Base-by-base conservation (phyloP, 2,113 vertebrate species). In the Heloderma charlesbogerti region DNA sequence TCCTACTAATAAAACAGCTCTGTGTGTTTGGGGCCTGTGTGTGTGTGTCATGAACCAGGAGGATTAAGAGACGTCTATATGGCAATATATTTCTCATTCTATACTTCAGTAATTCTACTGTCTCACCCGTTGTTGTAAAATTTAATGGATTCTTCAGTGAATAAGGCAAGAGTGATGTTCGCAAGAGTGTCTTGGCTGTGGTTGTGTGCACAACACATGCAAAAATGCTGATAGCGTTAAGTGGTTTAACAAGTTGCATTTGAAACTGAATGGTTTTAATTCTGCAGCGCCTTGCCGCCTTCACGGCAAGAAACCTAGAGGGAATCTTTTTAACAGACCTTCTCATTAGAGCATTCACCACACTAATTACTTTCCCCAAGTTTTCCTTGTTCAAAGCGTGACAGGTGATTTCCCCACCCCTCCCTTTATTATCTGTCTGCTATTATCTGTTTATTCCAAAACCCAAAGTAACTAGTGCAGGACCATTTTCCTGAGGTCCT, bases 291-390 rank as follows among this genome's bases (percentile, higher is more conserved):
- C 74, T 51, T n/a, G n/a, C n/a, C n/a, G n/a, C n/a, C n/a, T 45
- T 78, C n/a, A 0, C 16, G 6, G 45, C 34, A 15, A 72, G 85
- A n/a, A 37, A 74, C 86, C 85, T 69, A 87, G 51, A 87, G 67
- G 71, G 71, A 75, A 27, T 29, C n/a, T 27, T 77, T 63, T 60
- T 60, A 37, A 57, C 86, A 43, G 40, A 27, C 37, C 51, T 87
- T 43, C 72, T 86, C 45, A 86, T 87, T 87, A 87, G n/a, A 87
- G 37, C 54, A 77, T 66, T 78, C 27, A 27, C n/a, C n/a, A 72
- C 71, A 34, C 54, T 78, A 63, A 88, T 88, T 88, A 78, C 74
- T 88, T 88, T 66, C 74, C n/a, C 54, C 40, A 22, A 66, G 74
- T 78, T 71, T 87, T 77, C 51, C 3, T 87, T 45, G 37, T 37